Evolutionary conservation across 2,797 vertebrate genomes (phyloP).

Genomic region (Staurois parvus): DNA sequence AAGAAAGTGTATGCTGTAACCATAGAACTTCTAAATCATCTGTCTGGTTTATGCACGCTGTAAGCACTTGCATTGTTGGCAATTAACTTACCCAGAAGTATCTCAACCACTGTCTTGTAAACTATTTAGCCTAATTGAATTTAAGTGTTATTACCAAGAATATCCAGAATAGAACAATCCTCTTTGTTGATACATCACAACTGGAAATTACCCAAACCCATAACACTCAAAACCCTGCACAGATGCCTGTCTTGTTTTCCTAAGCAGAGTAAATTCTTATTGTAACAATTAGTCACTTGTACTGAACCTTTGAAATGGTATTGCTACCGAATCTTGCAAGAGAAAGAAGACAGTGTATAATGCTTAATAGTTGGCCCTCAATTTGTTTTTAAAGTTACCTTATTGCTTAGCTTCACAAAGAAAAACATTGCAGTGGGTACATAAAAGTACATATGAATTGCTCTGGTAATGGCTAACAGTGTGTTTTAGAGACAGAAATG

Average conservation of each 20-base stretch:
- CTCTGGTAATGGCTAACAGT: background rate
- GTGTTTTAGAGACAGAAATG: background rate
- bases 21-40: background rate
- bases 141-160: constrained; percentile 24
- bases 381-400: constrained; percentile 2
- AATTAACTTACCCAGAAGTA: constrained; percentile 49
- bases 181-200: constrained; percentile 39
- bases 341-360: constrained; percentile 27
- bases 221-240: constrained; percentile 29
- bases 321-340: constrained; percentile 24
- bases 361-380: constrained; percentile 18
- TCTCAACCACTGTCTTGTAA: constrained; percentile 43
- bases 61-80: constrained; percentile 50
- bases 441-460: background rate
- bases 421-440: background rate
- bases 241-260: constrained; percentile 43
- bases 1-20: too few relatives aligned
- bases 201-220: constrained; percentile 39
- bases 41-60: background rate
- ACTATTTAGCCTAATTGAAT: constrained; percentile 47
- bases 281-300: constrained; percentile 58
- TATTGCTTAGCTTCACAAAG: constrained; percentile 9
- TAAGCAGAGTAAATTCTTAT: constrained; percentile 50
- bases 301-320: constrained; percentile 41
- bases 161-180: constrained; percentile 46